Evolutionary conservation across 2,797 vertebrate species (phyloP), one percentile per base, ranked within the genome.

Genomic region (Sandelia bainsii): DNA sequence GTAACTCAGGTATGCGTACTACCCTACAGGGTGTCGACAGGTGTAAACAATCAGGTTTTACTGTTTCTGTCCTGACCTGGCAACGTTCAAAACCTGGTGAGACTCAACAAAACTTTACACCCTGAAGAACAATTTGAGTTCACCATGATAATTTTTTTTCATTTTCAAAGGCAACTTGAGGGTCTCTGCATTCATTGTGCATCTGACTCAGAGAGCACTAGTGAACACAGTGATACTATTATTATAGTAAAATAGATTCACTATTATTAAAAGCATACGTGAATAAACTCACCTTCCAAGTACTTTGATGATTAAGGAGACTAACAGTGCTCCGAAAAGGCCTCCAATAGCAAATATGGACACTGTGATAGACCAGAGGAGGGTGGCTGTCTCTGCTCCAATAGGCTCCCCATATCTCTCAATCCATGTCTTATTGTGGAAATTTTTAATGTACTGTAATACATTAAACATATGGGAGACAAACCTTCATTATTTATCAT

Each of bases 321-420:
- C 96, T 2, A 91, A 87, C 5, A 97, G 70, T 0, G 97, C 92
- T 71, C 98, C 97, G 22, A 96, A 66, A 46, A 99, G 96, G 51
- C 98, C 98, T 57, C 98, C 97, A 0, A 98, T 96, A 44, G 98
- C 94, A 79, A 97, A 97, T 88, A 99, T 94, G 67, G 98, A 99
- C 72, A 99, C 97, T 0, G 97, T 98, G 88, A 98, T 19, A 1
- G 98, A 99, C 97, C 97, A 99, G 27, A 99, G 94, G 42, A 98
- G 87, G 0, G 94, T 98, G 71, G 93, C 61, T 0, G 91, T 95
- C 62, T 94, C 89, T 0, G 79, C 81, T 50, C 89, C 76, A 5
- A 95, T 70, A 0, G 94, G 89, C 13, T 93, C 87, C 5, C 92
- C 93, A 0, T 95, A 95, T n/a, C 96, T 91, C 57, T 93, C 91